Base-by-base conservation (phyloP, 1,140 invertebrate genomes). In the Hestina assimilis region DNA sequence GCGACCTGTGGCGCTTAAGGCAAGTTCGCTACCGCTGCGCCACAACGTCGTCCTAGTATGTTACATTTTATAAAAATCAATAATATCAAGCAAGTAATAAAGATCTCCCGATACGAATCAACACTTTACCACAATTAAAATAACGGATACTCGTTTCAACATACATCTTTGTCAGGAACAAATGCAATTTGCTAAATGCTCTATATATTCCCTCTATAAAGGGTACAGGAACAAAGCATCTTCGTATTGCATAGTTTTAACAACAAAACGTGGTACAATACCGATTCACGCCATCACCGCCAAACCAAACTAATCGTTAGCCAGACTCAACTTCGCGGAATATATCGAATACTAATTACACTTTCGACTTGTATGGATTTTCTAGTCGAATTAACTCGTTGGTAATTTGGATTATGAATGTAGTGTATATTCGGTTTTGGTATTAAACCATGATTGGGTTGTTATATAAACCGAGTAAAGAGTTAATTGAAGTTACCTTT, bases 181-280 rank as follows among this genome's bases (percentile, higher is more conserved):
- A 33, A 11, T 14, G 31, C 31, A 33, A 33, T 33, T 33, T 33
- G 12, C 31, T 33, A 14, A 33, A 33, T 33, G 11, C 31, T 4
- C 4, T 11, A 15, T 47, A 33, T 9, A 28, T 45, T 28, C 19
- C 0, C 14, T 19, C 8, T 9, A 47, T 35, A 47, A 33, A 14
- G 19, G 45, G 19, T 33, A 47, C 45, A n/a, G 19, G 19, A 47
- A 29, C 28, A 47, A 33, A 35, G 15, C 45, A 14, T 33, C 28
- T 24, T 23, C 29, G 17, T 47, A 47, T 21, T 7, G 28, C n/a
- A n/a, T n/a, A n/a, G n/a, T n/a, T 20, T 33, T 21, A 31, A 47
- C 15, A 11, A 17, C n/a, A 8, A 35, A n/a, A 33, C 28, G 21
- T 19, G 3, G n/a, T 23, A 23, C 46, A 14, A 20, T 48, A 35